Conservation (phyloP, 2,888 invertebrate species). For the Eremobia ochroleuca region DNA sequence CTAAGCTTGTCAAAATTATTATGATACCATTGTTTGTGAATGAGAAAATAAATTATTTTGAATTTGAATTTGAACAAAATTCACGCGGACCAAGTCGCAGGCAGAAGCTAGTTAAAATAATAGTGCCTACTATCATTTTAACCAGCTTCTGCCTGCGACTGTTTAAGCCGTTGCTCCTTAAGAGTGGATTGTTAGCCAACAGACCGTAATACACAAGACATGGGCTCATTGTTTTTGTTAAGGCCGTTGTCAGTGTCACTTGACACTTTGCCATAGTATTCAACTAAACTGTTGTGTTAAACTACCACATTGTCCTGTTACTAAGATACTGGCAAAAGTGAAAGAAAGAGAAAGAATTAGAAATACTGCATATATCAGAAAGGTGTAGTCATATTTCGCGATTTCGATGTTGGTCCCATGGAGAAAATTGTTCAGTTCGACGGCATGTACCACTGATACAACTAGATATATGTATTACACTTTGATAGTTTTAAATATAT, state of each 20-base stretch:
- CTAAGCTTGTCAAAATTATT: no score
- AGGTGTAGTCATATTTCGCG: not conserved
- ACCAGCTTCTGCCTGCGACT: no score
- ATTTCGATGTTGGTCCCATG: not conserved
- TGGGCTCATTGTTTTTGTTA: constrained; percentile 56
- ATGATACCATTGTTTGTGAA: no score
- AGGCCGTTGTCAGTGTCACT: constrained; percentile 8
- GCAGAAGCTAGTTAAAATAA: constrained; percentile 3
- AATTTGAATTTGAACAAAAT: no score
- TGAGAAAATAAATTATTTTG: no score
- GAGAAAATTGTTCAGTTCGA: not conserved
- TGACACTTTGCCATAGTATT: constrained; percentile 3
- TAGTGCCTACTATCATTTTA: no score
- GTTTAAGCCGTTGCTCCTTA: constrained; percentile 28
- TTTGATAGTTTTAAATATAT: not conserved
- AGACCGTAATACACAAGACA: constrained; percentile 40
- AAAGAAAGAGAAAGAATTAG: no score
- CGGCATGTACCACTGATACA: not conserved
- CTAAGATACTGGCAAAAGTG: not conserved
- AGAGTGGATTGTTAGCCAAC: constrained; percentile 37
- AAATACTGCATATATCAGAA: not conserved
- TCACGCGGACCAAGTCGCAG: no score
- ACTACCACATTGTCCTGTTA: constrained; percentile 14
- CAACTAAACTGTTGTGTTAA: constrained; percentile 20
- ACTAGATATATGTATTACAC: not conserved